These are phyloP conservation scores for Spialia ferax DNA, from an alignment of 2,888 invertebrate species.

Conservation along the genomic window DNA sequence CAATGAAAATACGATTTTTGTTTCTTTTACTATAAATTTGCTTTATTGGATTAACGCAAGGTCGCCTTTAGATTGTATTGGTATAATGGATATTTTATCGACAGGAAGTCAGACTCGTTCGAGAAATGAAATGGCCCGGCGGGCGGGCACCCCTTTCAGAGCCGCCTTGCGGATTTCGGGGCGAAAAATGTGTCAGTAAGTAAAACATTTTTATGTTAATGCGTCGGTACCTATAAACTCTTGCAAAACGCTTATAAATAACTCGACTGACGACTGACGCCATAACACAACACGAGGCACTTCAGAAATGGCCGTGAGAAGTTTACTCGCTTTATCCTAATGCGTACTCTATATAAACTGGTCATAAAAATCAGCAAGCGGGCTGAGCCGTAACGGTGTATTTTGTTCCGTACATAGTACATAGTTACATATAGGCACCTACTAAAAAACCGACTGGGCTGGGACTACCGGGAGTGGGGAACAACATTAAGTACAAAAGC, in stretches of 20 bases:
- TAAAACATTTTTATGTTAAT: conserved; percentile 56
- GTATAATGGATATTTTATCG: too few relatives aligned
- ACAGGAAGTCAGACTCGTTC: conserved; percentile 92
- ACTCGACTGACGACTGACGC: conserved; percentile 20
- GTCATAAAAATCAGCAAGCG: conserved; percentile 56
- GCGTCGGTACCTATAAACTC: too few relatives aligned
- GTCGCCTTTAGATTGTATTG: too few relatives aligned
- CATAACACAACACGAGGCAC: conserved; percentile 35
- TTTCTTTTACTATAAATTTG: too few relatives aligned
- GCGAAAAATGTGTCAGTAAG: conserved; percentile 96
- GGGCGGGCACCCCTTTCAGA: conserved; percentile 93
- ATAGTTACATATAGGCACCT: conserved; percentile 27
- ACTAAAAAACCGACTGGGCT: conserved; percentile 66
- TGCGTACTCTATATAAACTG: conserved; percentile 57
- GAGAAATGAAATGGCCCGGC: conserved; percentile 92
- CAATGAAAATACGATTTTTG: too few relatives aligned
- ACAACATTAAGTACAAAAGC: conserved; percentile 67
- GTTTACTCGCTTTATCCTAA: conserved; percentile 33
- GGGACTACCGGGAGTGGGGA: conserved; percentile 56
- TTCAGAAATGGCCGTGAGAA: conserved; percentile 34
- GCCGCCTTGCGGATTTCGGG: conserved; percentile 96
- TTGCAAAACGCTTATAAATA: conserved; percentile 34
- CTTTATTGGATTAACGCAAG: too few relatives aligned
- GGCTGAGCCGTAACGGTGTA: not conserved
- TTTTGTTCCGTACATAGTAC: not conserved